These are phyloP conservation scores for Resseliella maxima DNA, from an alignment of 2,888 invertebrate species.

Conservation along the genomic window DNA sequence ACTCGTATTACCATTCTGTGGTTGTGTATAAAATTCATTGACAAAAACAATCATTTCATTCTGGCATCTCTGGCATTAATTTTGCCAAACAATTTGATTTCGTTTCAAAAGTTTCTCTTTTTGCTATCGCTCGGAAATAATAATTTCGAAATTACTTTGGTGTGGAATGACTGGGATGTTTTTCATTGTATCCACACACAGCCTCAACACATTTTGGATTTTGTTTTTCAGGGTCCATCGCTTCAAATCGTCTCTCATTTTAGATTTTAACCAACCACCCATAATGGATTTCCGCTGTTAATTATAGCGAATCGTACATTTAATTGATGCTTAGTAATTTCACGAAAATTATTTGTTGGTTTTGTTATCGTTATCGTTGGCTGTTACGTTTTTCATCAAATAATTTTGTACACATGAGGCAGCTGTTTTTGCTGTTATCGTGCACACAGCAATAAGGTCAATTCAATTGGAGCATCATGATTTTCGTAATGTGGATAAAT, in stretches of 20 bases:
- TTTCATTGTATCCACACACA: not conserved
- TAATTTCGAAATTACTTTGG: slow-evolving; percentile 7
- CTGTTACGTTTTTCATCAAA: not conserved
- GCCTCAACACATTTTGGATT: no score
- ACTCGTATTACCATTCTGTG: not conserved
- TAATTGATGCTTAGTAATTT: slow-evolving; percentile 18
- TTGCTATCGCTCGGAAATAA: not conserved
- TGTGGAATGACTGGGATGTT: not conserved
- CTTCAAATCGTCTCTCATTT: not conserved
- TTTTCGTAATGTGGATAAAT: not conserved
- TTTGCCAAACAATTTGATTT: slow-evolving; percentile 31
- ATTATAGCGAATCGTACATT: not conserved
- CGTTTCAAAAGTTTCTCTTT: not conserved
- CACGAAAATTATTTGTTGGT: not conserved
- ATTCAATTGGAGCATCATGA: not conserved
- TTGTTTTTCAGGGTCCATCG: no score
- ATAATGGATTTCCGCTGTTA: slow-evolving; percentile 36
- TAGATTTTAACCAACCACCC: not conserved
- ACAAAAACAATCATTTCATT: not conserved
- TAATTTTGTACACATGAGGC: not conserved
- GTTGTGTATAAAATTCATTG: not conserved
- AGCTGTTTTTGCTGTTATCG: not conserved
- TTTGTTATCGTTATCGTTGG: not conserved
- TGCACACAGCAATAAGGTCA: not conserved
- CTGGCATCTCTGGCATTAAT: not conserved